These are phyloP conservation scores for Aphaenogaster ashmeadi DNA, from an alignment of 1,140 invertebrate species.

Conservation along the genomic window DNA sequence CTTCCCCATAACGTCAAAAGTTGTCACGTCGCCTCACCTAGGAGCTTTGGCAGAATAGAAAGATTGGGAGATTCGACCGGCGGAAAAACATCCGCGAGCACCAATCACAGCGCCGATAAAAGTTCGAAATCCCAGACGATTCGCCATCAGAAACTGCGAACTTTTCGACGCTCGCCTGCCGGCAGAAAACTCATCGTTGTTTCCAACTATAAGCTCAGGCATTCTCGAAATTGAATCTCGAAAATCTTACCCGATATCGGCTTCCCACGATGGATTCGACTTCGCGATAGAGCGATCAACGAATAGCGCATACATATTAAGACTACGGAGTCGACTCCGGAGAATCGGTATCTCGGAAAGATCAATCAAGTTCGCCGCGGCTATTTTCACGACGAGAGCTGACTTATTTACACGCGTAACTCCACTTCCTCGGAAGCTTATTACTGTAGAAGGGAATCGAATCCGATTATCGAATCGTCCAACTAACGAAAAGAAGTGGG, in stretches of 20 bases:
- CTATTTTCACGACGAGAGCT: background rate
- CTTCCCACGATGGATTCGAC: constrained; percentile 40
- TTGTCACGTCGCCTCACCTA: constrained; percentile 43
- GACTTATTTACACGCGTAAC: constrained; percentile 1
- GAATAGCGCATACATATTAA: constrained; percentile 26
- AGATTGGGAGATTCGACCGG: constrained; percentile 47
- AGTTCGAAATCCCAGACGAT: constrained; percentile 76
- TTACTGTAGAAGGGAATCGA: background rate
- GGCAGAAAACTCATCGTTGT: constrained; percentile 74
- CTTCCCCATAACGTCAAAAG: constrained; percentile 34
- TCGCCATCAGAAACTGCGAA: constrained; percentile 65
- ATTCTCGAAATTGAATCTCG: constrained; percentile 75
- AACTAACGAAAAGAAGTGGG: background rate
- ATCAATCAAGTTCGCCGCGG: background rate
- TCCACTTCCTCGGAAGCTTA: background rate
- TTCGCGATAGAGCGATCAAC: constrained; percentile 54
- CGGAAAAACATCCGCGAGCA: constrained; percentile 72
- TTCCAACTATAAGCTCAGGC: constrained; percentile 77
- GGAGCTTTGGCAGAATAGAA: constrained; percentile 56
- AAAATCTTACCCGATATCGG: constrained; percentile 75
- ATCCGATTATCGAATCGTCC: background rate
- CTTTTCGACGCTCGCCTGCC: constrained; percentile 66
- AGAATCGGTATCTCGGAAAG: background rate
- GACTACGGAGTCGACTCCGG: background rate
- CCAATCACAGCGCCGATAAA: constrained; percentile 76